Evolutionary conservation across 1,140 invertebrate species (phyloP).

Genomic region (Gonatopus flavifemur): DNA sequence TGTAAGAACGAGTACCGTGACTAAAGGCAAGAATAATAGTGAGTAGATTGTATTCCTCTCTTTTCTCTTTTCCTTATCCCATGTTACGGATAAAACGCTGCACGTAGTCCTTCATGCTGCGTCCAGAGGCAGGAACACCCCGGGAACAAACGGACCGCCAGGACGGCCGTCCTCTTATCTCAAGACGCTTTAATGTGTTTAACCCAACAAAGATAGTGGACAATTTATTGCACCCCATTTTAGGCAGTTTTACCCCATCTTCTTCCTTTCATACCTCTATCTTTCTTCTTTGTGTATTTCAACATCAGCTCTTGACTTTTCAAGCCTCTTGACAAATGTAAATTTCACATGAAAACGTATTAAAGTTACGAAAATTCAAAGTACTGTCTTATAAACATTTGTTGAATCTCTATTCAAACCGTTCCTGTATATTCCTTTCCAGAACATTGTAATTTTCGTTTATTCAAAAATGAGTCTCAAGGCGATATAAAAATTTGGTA

Average conservation of each 20-base stretch:
- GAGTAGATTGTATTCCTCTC: conserved; percentile 4
- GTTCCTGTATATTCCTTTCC: too few relatives aligned
- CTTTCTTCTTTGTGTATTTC: conserved; percentile 12
- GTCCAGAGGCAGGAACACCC: conserved; percentile 44
- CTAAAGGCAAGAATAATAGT: conserved; percentile 24
- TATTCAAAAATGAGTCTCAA: too few relatives aligned
- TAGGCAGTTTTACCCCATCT: conserved; percentile 37
- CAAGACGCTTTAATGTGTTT: conserved; percentile 59
- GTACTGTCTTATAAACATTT: too few relatives aligned
- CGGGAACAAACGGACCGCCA: conserved; percentile 50
- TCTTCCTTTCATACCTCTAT: conserved; percentile 19
- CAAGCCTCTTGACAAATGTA: too few relatives aligned
- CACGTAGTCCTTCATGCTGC: conserved; percentile 45
- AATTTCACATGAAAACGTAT: too few relatives aligned
- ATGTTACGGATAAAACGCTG: conserved; percentile 46
- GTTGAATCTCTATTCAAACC: too few relatives aligned
- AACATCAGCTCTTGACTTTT: conserved; percentile 13
- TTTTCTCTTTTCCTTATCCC: conserved; percentile 21
- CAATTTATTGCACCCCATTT: conserved; percentile 58
- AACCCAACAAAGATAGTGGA: conserved; percentile 54
- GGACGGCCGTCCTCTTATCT: conserved; percentile 44
- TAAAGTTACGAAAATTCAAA: too few relatives aligned
- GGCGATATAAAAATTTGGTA: too few relatives aligned
- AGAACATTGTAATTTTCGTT: too few relatives aligned
- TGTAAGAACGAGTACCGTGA: conserved; percentile 7